A percentile compares a stretch with the other conserved stretches of the same genome.
These are phyloP conservation scores for Pitta sordida DNA, from an alignment of 2,113 vertebrate species.

Conservation along the genomic window DNA sequence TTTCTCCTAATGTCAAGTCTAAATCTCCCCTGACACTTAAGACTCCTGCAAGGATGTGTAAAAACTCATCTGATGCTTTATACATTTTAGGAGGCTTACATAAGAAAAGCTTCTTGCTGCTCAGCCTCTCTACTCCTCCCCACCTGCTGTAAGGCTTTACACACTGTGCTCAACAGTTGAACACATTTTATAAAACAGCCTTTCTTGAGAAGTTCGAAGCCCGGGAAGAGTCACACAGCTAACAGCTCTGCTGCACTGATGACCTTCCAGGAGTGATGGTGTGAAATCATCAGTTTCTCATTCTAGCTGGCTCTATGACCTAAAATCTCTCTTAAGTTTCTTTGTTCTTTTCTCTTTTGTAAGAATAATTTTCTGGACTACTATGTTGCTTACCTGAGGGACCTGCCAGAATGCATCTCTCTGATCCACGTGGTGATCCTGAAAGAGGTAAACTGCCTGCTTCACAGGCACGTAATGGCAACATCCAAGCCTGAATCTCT, in stretches of 20 bases:
- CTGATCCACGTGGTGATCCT: conserved; percentile 82
- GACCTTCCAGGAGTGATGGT: not conserved
- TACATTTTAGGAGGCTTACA: not conserved
- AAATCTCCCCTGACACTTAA: no score
- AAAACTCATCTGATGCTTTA: not conserved
- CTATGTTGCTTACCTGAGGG: conserved; percentile 92
- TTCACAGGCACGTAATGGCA: not conserved
- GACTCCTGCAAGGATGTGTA: not conserved
- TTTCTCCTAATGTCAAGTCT: no score
- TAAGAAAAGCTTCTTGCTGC: not conserved
- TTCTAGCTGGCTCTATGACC: not conserved
- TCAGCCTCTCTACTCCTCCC: not conserved
- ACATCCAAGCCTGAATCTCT: not conserved
- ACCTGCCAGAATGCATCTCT: conserved; percentile 92
- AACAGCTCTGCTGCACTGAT: not conserved
- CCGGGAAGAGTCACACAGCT: not conserved
- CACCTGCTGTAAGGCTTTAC: not conserved
- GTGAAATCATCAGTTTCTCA: not conserved
- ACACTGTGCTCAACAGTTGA: not conserved
- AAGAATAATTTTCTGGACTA: conserved; percentile 96
- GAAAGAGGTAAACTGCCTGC: conserved; percentile 71
- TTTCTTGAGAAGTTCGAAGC: not conserved
- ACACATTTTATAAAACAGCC: not conserved
- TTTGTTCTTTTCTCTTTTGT: conserved; percentile 4
- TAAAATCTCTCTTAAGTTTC: not conserved